phyloP scores from a whole-genome alignment of 2,888 invertebrate species.

The Parascotia fuliginaria region DNA sequence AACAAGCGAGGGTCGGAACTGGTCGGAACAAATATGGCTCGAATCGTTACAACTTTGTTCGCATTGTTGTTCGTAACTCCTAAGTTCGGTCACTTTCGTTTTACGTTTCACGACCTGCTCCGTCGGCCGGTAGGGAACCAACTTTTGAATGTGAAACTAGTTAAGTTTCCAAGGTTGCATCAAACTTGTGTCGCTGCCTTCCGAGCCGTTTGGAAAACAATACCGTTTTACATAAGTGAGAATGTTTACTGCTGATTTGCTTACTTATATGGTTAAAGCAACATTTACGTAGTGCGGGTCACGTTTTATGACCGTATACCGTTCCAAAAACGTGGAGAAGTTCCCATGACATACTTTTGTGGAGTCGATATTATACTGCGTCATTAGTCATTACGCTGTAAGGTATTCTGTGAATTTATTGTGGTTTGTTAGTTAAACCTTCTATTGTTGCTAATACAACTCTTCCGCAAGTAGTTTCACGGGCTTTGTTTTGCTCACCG shows the following conservation, averaged over 20 bases:
- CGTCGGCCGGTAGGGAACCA: constrained; percentile 44
- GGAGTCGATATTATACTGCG: constrained; percentile 4
- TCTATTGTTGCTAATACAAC: constrained; percentile 1
- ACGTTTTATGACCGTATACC: constrained; percentile 46
- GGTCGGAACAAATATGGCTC: constrained; percentile 65
- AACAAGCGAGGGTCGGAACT: constrained; percentile 51
- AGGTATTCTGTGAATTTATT: neutral
- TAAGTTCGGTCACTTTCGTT: constrained; percentile 72
- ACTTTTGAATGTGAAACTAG: constrained; percentile 71
- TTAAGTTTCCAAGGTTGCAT: constrained; percentile 69
- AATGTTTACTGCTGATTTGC: constrained; percentile 51
- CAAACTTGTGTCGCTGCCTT: constrained; percentile 45
- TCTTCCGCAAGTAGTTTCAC: no score
- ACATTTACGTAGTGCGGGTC: constrained; percentile 35
- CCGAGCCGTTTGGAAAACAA: constrained; percentile 55
- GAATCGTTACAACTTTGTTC: constrained; percentile 66
- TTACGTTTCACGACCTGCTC: constrained; percentile 56
- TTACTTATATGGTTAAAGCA: constrained; percentile 26
- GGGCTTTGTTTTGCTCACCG: no score
- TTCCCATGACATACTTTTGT: constrained; percentile 15
- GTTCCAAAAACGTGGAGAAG: constrained; percentile 15
- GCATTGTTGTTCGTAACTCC: constrained; percentile 64
- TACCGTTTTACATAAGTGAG: constrained; percentile 58
- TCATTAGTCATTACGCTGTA: neutral
- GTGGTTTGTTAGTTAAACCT: constrained; percentile 1